Evolutionary conservation across 92 coral and sea anemone species (phyloP), one percentile per base, ranked within the genome.

Genomic region (Nematostella vectensis): DNA sequence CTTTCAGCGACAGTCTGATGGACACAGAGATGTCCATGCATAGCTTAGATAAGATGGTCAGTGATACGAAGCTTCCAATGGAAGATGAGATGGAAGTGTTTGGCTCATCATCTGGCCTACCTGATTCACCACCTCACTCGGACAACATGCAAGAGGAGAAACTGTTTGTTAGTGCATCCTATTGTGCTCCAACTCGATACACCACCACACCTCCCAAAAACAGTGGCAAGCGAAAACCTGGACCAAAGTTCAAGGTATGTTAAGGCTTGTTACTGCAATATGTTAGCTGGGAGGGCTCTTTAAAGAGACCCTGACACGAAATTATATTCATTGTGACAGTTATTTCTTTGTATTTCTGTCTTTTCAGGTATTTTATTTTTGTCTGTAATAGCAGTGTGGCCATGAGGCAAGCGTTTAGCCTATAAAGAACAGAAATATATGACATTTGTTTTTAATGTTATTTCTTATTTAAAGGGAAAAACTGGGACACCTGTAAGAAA

Each of bases 51-150:
- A 77, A 77, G 42, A 58, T 83, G 31, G 71, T 51, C 13, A 54
- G 75, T 18, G 80, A 76, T 58, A 82, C 74, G 28, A 89, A 89
- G 47, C 47, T 89, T 18, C 81, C 89, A 12, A 51, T 89, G 48
- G 97, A 89, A 30, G 97, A 85, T 50, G 95, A 89, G 47, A 89
- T 85, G 89, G 97, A 89, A 60, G 82, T 82, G 17, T 64, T 85
- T 24, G 51, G 70, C 33, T 54, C 83, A 0, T 33, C 83, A 22
- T 31, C 78, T 22, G 71, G 80, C 29, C 61, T 85, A 12, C 63
- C 84, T 3, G 88, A 78, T 29, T 70, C 97, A 0, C 83, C 67
- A 15, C 70, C 78, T 11, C 52, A 74, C 3, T 40, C 75, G 61
- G 63, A 61, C 30, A 73, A 69, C 67, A 37, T 50, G 11, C 50